These are phyloP conservation scores for Therioaphis trifolii DNA, from an alignment of 2,888 invertebrate species.

Conservation along the genomic window DNA sequence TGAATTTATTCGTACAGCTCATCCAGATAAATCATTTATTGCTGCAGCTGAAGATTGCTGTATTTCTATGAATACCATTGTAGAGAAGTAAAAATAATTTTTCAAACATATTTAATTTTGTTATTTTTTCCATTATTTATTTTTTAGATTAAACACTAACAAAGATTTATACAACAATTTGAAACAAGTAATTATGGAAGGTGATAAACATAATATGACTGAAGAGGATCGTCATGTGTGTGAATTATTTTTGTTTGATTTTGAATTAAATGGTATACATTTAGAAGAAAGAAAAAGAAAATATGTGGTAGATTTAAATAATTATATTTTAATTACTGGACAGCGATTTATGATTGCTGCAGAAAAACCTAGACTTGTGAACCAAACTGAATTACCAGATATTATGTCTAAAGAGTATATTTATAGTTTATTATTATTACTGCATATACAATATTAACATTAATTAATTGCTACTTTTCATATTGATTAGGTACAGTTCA, in stretches of 20 bases:
- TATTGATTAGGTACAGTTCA: conserved; percentile 28
- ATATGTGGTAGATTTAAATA: conserved; percentile 86
- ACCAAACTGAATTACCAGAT: conserved; percentile 76
- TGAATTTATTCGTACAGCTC: conserved; percentile 94
- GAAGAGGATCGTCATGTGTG: conserved; percentile 88
- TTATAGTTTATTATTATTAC: neutral
- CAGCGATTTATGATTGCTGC: conserved; percentile 85
- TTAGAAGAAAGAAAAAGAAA: conserved; percentile 79
- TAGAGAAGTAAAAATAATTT: conserved; percentile 80
- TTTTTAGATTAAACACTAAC: conserved; percentile 87
- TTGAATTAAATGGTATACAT: conserved; percentile 98
- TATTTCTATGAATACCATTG: conserved; percentile 87
- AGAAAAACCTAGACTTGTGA: conserved; percentile 77
- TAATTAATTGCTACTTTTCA: neutral
- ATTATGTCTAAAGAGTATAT: conserved; percentile 70
- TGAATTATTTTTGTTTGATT: conserved; percentile 92
- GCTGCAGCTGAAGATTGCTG: conserved; percentile 91
- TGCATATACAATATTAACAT: too few species aligned
- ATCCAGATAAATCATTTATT: conserved; percentile 82
- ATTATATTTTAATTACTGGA: conserved; percentile 82
- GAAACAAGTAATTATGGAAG: conserved; percentile 76
- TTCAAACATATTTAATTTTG: neutral
- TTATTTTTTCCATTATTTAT: neutral
- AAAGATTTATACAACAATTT: conserved; percentile 83
- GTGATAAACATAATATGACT: conserved; percentile 76